phyloP scores from a whole-genome alignment of 1,140 invertebrate species.

The Sesamia nonagrioides region DNA sequence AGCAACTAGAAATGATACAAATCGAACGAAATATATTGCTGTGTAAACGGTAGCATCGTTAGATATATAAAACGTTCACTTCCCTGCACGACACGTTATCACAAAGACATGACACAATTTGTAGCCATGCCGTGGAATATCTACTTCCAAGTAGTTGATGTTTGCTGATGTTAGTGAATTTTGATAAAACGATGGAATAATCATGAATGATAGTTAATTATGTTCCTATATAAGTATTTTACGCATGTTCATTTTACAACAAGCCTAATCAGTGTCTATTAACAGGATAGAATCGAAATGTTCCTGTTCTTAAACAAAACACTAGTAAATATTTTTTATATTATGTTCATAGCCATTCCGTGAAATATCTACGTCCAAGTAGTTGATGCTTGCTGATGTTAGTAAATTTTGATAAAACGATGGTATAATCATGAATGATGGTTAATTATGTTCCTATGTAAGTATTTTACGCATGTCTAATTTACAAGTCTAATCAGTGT shows the following conservation, averaged over 20 bases:
- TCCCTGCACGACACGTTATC: not conserved
- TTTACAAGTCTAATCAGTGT: not conserved
- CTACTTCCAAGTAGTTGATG: too few relatives aligned
- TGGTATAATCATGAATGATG: not conserved
- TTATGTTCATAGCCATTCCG: not conserved
- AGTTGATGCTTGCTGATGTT: too few relatives aligned
- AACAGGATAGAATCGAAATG: not conserved
- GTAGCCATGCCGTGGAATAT: not conserved
- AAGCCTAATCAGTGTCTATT: not conserved
- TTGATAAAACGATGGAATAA: not conserved
- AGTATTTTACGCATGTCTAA: not conserved
- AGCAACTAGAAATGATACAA: too few relatives aligned
- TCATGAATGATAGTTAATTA: not conserved
- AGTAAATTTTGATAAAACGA: not conserved
- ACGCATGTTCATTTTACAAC: not conserved
- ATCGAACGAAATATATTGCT: too few relatives aligned
- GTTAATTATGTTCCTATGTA: not conserved
- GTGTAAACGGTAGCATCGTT: too few relatives aligned
- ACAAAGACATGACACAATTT: constrained; percentile 1
- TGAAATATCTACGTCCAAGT: too few relatives aligned
- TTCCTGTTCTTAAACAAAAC: not conserved
- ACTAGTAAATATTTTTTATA: too few relatives aligned
- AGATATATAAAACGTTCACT: not conserved
- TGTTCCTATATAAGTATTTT: not conserved
- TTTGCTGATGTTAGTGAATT: too few relatives aligned